Evolutionary conservation across 1,140 invertebrate genomes (phyloP), one percentile per base, ranked within the genome.

Genomic region (Brachionus rubens): DNA sequence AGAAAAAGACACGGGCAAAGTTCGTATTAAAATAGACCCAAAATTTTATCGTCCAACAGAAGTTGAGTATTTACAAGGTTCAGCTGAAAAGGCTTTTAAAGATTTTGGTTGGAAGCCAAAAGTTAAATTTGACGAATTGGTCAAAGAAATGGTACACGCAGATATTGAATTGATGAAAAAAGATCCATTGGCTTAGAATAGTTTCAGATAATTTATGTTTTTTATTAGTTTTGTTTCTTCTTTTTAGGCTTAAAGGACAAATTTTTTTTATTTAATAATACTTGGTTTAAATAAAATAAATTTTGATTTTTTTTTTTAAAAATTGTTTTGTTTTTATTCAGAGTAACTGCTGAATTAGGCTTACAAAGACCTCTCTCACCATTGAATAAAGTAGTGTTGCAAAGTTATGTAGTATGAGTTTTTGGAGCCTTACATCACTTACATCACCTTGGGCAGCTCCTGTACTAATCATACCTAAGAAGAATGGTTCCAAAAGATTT

Each of bases 41-140:
- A 96, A 95, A 83, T 98, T 91, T 86, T 98, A 97, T 82, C 88
- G 96, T 70, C 96, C 96, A 28, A 95, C 96, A 4, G 96, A 98
- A 91, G 96, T 99, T 80, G 77, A 77, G 16, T 87, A 92, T 33
- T 85, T 98, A 6, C 87, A 92, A 54, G 95, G 95, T 41, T 93
- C 98, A 85, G 87, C 94, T 6, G 89, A 89, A 0, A 98, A 98
- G 87, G 96, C 96, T 0, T 90, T 89, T 79, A 84, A 88, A 26
- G 88, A 90, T 79, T 87, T 99, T 14, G 90, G 91, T 30, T 99
- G 96, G 96, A 84, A 87, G 67, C 91, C 92, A 12, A 91, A 91
- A 76, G 90, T 93, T 68, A 87, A 89, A 62, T 96, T 98, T 86
- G 81, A 89, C 77, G 87, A 90, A 80, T 87, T 99, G 26, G 94